Conservation (phyloP, 2,113 vertebrate genomes). For the Dryoscopus gambensis region DNA sequence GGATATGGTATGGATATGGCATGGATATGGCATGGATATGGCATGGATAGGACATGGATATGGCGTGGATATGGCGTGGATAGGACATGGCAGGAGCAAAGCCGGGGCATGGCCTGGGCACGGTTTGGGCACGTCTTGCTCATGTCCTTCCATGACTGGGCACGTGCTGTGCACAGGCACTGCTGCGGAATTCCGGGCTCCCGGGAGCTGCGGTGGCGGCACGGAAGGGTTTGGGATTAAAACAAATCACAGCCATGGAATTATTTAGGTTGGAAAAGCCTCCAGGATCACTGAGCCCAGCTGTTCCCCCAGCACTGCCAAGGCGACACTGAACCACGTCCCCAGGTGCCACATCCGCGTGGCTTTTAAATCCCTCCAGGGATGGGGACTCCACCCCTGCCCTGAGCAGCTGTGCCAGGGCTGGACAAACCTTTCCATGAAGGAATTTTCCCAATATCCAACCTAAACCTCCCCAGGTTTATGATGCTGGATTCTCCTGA, state of each 20-base stretch:
- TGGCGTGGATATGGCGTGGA: too few relatives aligned
- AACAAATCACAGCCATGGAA: not conserved
- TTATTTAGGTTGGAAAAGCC: not conserved
- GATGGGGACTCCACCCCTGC: not conserved
- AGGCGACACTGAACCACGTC: not conserved
- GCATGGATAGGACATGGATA: too few relatives aligned
- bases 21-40: not conserved
- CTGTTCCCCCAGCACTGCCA: not conserved
- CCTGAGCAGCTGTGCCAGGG: not conserved
- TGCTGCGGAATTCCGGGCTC: not conserved
- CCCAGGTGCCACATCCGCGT: not conserved
- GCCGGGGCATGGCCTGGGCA: not conserved
- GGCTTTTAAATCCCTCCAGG: not conserved
- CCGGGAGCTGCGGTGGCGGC: rapidly evolving
- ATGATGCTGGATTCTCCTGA: not conserved
- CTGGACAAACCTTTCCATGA: not conserved
- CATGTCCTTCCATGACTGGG: not conserved
- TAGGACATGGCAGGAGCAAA: not conserved
- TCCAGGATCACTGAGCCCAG: not conserved
- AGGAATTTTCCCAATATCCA: not conserved
- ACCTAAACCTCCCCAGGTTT: not conserved
- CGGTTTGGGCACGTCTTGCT: not conserved
- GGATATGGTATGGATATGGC: not conserved
- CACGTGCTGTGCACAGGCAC: not conserved
- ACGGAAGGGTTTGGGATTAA: not conserved